Evolutionary conservation across 2,797 vertebrate species (phyloP).

Genomic region (Ceryle rudis): DNA sequence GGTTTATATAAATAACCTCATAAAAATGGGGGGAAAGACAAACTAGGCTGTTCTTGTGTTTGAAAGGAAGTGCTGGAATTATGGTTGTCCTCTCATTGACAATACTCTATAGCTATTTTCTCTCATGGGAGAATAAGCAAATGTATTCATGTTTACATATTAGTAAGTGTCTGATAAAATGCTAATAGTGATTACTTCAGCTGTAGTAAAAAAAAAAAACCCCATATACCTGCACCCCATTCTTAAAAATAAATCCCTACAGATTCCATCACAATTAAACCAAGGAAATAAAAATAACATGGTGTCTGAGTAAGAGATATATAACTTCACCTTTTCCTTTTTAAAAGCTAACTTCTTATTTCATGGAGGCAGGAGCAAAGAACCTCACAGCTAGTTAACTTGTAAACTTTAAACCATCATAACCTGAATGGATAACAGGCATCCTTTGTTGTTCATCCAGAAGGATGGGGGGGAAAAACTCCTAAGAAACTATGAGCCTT

Average conservation of each 20-base stretch:
- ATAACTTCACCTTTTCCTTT: neutral
- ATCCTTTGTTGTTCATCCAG: neutral
- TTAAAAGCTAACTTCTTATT: neutral
- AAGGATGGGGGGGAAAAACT: accelerated
- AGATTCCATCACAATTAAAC: neutral
- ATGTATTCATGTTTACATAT: neutral
- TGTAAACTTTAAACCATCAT: neutral
- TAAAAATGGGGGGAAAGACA: neutral
- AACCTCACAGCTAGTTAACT: neutral
- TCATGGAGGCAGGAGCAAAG: neutral
- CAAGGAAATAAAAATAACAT: neutral
- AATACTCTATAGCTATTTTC: neutral
- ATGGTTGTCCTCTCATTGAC: neutral
- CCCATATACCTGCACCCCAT: accelerated
- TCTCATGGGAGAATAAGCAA: neutral
- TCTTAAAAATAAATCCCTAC: neutral
- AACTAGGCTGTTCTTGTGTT: neutral
- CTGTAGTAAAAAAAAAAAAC: neutral
- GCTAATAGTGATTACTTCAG: neutral
- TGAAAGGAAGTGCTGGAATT: neutral
- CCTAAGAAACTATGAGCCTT: neutral
- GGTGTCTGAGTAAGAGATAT: neutral
- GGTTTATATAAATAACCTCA: neutral
- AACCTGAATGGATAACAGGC: neutral
- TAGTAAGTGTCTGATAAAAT: neutral